Evolutionary conservation across 2,888 invertebrate genomes (phyloP), one percentile per base, ranked within the genome.

Genomic region (Cancer borealis): DNA sequence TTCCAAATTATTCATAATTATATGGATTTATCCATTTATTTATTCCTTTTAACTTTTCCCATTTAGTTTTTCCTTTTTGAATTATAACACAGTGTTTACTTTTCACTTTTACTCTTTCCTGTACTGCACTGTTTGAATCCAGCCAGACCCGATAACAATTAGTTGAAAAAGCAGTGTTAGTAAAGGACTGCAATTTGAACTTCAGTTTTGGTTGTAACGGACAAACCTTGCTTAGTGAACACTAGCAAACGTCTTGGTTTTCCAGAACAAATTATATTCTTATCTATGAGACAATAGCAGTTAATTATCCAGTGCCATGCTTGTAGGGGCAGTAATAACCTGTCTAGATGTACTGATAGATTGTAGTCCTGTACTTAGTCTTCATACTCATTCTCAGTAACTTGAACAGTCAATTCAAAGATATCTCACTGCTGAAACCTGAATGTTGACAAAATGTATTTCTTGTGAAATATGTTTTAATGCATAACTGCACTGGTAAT

Each of bases 401-500:
- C n/a, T 66, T 66, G 17, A 79, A 26, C 30, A 84, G 14, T 14
- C 39, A 10, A 6, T 14, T 66, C 21, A 66, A 5, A 21, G n/a
- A 66, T 5, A 66, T 14, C 14, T 54, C 10, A 54, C 14, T 39
- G 3, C n/a, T 73, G 26, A 73, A 73, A 26, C 26, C 73, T 73
- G 26, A 73, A 10, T 73, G 26, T 73, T 73, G 73, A 26, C 14
- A 3, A 39, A 14, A 39, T 84, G 39, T 39, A 84, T 84, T 79
- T n/a, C 26, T 79, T 26, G 10, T 84, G 3, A 84, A 39, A 84
- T 26, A 79, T 39, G 5, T 14, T 84, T 84, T 30, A 30, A 84
- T 39, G 21, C 60, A 60, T 60, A 17, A 60, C 60, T 84, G 84
- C 84, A 84, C 84, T 84, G 84, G 84, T 84, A 84, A 84, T 84